Base-by-base conservation (phyloP, 2,888 invertebrate species). In the Melanchra persicariae region DNA sequence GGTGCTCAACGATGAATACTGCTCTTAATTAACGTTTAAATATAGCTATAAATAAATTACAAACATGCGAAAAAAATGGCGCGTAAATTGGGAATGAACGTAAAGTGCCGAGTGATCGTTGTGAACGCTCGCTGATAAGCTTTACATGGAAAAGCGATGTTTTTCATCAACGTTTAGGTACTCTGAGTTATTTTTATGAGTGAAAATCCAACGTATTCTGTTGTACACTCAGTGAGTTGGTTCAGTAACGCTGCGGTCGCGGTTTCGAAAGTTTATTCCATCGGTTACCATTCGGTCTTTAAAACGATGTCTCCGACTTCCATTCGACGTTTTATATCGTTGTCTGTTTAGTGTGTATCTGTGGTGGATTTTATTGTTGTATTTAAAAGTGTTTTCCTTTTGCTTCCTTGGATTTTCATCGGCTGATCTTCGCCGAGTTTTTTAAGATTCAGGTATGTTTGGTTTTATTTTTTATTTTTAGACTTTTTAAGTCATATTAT, bases 101-200 rank as follows among this genome's bases (percentile, higher is more conserved):
- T 51, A 68, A 69, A 67, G 65, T 60, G 74, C 54, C 69, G 73
- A 83, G 54, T 78, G 85, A 83, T 79, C 57, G 45, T 76, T 79
- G 59, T 75, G 64, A 82, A 83, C 74, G 63, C 71, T 66, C 64
- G 76, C 70, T 85, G 84, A 85, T 85, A 79, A 85, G 74, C 58
- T 77, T 77, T 63, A 79, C 85, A 81, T 86, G 81, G 83, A 87
- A 88, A 89, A 87, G 79, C 89, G 86, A 87, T 90, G 91, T 91
- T 92, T 92, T 90, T 89, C 88, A 87, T 88, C 85, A 87, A 84
- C 81, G 78, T 84, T 86, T 85, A 83, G 85, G 77, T 85, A 84
- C 85, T 79, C 63, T 79, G 89, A 87, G 92, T 92, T 93, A 93
- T 93, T 93, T 93, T 92, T 90, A 91, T 92, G 88, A 90, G 89